Evolutionary conservation across 2,113 vertebrate species (phyloP).

Genomic region (Perccottus glenii): DNA sequence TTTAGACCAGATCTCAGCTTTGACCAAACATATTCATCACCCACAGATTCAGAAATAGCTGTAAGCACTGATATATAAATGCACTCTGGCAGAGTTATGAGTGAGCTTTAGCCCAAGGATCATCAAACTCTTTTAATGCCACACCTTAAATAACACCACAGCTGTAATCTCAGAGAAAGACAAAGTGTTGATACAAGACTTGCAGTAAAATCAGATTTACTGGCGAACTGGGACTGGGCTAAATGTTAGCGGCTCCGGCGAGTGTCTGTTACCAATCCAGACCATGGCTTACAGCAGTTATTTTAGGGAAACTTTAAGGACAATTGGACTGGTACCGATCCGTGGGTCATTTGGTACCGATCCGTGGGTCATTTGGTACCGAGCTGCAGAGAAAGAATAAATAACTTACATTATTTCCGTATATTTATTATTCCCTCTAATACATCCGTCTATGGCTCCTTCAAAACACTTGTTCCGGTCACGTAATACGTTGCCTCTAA

Average conservation of each 20-base stretch:
- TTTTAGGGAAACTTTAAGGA: constrained; percentile 22
- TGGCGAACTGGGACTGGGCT: not conserved
- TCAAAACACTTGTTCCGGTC: too few relatives aligned
- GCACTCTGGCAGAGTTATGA: constrained; percentile 28
- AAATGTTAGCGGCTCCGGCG: constrained; percentile 5
- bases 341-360: too few relatives aligned
- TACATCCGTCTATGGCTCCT: too few relatives aligned
- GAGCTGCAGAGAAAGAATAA: too few relatives aligned
- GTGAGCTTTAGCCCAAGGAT: constrained; percentile 20
- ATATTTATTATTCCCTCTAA: too few relatives aligned
- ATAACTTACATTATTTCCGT: too few relatives aligned
- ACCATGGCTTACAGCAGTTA: not conserved
- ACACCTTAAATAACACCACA: constrained; percentile 35
- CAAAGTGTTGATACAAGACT: constrained; percentile 19
- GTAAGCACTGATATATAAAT: constrained; percentile 24
- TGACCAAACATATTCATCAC: constrained; percentile 13
- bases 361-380: too few relatives aligned
- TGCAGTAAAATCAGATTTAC: constrained; percentile 49
- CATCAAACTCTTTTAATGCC: constrained; percentile 31
- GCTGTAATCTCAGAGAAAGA: constrained; percentile 6
- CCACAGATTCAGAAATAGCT: too few relatives aligned
- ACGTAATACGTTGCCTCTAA: too few relatives aligned
- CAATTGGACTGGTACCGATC: constrained; percentile 14
- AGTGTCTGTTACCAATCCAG: constrained; percentile 28
- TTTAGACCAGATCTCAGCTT: constrained; percentile 49